A percentile compares a stretch with the other conserved stretches of the same genome.
These are phyloP conservation scores for Callocephalon fimbriatum DNA, from an alignment of 2,113 vertebrate genomes.

Conservation along the genomic window DNA sequence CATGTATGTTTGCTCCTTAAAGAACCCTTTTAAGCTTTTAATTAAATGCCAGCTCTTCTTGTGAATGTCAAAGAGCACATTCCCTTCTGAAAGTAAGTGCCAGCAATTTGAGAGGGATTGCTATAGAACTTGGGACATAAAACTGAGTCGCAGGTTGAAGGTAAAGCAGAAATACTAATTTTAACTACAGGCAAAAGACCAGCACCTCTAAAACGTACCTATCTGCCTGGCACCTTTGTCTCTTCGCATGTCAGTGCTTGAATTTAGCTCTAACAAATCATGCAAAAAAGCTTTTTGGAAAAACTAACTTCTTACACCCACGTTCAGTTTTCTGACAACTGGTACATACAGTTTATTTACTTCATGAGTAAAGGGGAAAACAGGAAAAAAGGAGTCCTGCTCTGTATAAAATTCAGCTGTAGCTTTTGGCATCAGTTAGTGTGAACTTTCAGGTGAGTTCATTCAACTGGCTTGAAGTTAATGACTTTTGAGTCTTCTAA, in stretches of 20 bases:
- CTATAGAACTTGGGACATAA: background rate
- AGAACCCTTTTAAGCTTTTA: background rate
- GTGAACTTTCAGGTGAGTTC: background rate
- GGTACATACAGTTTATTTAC: background rate
- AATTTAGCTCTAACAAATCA: background rate
- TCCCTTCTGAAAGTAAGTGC: background rate
- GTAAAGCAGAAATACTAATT: background rate
- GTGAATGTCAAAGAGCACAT: background rate
- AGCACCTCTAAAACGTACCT: background rate
- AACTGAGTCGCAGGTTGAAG: background rate
- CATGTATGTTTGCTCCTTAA: background rate
- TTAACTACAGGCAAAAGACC: background rate
- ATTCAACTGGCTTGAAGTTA: background rate
- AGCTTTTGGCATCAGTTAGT: background rate
- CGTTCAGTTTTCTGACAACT: background rate
- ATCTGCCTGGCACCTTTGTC: background rate
- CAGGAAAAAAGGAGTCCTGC: background rate
- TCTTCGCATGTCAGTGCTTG: background rate
- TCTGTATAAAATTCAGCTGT: background rate
- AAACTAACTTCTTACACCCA: background rate
- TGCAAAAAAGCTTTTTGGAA: background rate
- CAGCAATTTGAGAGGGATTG: background rate
- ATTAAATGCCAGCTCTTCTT: background rate
- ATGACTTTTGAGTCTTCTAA: background rate
- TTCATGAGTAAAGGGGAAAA: background rate